Base-by-base conservation (phyloP, 2,888 invertebrate species). In the Caenorhabditis panamensis region DNA sequence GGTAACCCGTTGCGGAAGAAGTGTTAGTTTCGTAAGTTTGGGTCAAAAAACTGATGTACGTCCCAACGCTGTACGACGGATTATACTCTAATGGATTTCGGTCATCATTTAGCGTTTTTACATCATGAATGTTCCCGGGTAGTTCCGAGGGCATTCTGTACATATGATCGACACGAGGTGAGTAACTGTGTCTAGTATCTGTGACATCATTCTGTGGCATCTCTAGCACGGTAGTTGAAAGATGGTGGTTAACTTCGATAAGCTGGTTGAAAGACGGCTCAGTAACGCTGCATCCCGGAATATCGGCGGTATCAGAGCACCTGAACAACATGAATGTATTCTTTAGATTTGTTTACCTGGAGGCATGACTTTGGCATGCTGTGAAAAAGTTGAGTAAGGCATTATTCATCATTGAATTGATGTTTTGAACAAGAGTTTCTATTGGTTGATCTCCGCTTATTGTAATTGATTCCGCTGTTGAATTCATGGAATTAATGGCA, bases 401-500 rank as follows among this genome's bases (percentile, higher is more conserved):
- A 18, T 73, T 44, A n/a, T 73, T 73, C 72, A 73, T 73, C 56
- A 73, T 37, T 4, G 41, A 5, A 26, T 73, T 73, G 11, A 73
- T 51, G 28, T 73, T 49, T 0, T 36, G 13, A 24, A 73, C 54
- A 5, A 73, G 28, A 2, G 36, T 28, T 6, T 58, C 63, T 4
- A 73, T 31, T 0, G 64, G 63, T 20, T 73, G 72, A 24, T 73
- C 62, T 51, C 28, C 26, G 18, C 24, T 3, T 4, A 62, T 31
- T 18, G 37, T 22, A 1, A 54, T n/a, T 1, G 6, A 6, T 5
- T 24, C 31, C 0, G 31, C 24, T 2, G 22, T 26, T 9, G 22
- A 31, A 37, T 73, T 73, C 63, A 73, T 64, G 1, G 63, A n/a
- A 5, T 64, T 41, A 11, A 73, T 73, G 1, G 72, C 72, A n/a